Evolutionary conservation across 2,888 invertebrate genomes (phyloP).

Genomic region (Drosophila anomalata): DNA sequence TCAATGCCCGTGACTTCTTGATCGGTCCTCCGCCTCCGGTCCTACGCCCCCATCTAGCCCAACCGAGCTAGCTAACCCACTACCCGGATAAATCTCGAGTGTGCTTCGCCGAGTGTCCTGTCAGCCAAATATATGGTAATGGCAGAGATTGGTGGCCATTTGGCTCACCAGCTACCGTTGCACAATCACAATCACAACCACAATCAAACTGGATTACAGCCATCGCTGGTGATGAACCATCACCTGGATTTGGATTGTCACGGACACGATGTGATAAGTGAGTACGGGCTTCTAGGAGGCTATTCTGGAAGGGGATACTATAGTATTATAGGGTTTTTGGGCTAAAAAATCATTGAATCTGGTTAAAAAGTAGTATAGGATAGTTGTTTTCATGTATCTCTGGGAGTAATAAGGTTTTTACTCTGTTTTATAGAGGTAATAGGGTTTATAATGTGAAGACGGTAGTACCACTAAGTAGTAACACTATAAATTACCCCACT

Average conservation of each 20-base stretch:
- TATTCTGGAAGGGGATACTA: too few relatives aligned
- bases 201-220: conserved; percentile 86
- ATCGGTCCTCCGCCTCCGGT: conserved; percentile 13
- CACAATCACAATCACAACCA: conserved; percentile 85
- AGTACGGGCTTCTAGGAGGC: conserved; percentile 51
- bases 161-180: conserved; percentile 87
- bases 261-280: conserved; percentile 84
- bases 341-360: too few relatives aligned
- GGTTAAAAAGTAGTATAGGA: too few relatives aligned
- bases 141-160: conserved; percentile 88
- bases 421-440: neutral
- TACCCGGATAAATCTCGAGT: conserved; percentile 50
- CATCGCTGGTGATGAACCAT: conserved; percentile 87
- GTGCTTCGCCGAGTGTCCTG: conserved; percentile 65
- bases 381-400: too few relatives aligned
- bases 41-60: conserved; percentile 9
- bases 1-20: conserved; percentile 41
- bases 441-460: too few relatives aligned
- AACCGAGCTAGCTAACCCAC: neutral
- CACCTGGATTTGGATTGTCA: conserved; percentile 84
- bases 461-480: too few relatives aligned
- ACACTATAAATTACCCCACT: too few relatives aligned
- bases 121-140: conserved; percentile 86
- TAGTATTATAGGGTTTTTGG: too few relatives aligned
- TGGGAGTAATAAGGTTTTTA: neutral